Evolutionary conservation across 1,140 invertebrate genomes (phyloP).

Genomic region (Temnothorax longispinosus): DNA sequence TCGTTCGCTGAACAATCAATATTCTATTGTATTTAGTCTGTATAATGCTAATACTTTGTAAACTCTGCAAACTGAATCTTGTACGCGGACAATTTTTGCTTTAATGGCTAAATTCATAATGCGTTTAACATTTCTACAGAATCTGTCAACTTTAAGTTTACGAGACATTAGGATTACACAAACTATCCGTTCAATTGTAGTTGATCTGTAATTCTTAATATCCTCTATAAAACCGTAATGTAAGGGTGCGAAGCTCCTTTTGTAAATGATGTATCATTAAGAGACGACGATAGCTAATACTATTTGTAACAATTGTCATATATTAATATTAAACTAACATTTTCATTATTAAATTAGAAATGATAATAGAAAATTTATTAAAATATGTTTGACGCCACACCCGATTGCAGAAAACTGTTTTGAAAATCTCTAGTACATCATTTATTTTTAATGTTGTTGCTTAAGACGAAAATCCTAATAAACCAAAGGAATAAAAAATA

Average conservation of each 20-base stretch:
- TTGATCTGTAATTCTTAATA: not conserved
- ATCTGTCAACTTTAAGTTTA: not conserved
- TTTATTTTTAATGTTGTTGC: conserved; percentile 23
- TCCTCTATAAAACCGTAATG: not conserved
- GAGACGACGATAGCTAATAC: no score
- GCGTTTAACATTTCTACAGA: not conserved
- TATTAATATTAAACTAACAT: not conserved
- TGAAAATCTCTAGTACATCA: not conserved
- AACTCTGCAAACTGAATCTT: not conserved
- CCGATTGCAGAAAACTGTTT: not conserved
- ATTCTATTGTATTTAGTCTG: not conserved
- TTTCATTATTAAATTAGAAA: not conserved
- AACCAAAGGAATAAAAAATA: not conserved
- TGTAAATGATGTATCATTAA: conserved; percentile 41
- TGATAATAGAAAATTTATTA: not conserved
- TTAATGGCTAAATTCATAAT: not conserved
- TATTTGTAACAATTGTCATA: not conserved
- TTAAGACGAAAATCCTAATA: not conserved
- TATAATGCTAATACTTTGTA: not conserved
- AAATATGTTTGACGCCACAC: not conserved
- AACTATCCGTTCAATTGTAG: not conserved
- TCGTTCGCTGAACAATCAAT: not conserved
- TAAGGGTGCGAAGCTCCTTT: not conserved
- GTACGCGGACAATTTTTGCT: not conserved
- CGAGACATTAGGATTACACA: not conserved